Conservation (phyloP, 2,113 vertebrate genomes). For the Prochilodus magdalenae region DNA sequence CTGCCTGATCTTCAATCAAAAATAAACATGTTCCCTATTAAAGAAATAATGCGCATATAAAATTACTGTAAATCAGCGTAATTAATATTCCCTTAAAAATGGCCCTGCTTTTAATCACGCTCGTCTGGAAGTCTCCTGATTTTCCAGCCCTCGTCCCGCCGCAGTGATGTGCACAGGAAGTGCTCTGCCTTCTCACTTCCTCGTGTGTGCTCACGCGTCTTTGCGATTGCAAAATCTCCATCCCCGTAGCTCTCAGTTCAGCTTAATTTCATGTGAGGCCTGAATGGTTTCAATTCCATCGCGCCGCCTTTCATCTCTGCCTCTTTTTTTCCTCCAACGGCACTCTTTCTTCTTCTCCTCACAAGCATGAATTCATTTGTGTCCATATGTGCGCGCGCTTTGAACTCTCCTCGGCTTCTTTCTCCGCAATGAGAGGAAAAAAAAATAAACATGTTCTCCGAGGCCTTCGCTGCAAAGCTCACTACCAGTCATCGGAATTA, state of each 20-base stretch:
- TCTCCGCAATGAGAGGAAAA: constrained; percentile 37
- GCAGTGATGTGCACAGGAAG: neutral
- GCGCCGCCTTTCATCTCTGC: constrained; percentile 55
- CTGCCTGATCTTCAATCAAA: neutral
- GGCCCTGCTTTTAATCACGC: neutral
- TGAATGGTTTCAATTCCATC: constrained; percentile 62
- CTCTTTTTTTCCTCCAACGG: constrained; percentile 36
- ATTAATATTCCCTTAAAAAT: neutral
- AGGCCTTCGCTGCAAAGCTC: constrained; percentile 32
- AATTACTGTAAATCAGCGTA: neutral
- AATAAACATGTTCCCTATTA: neutral
- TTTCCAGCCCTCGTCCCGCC: neutral
- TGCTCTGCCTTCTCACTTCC: constrained; percentile 29
- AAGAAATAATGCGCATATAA: neutral
- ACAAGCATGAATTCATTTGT: constrained; percentile 61
- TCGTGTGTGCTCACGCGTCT: constrained; percentile 30
- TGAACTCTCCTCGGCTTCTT: constrained; percentile 57
- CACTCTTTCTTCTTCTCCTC: constrained; percentile 53
- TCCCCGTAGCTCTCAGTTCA: constrained; percentile 45
- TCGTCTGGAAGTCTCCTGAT: neutral
- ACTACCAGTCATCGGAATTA: constrained; percentile 37
- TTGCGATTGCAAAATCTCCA: constrained; percentile 9
- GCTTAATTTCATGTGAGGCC: constrained; percentile 57
- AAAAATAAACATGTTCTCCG: constrained; percentile 53
- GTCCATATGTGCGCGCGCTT: constrained; percentile 60